Percentiles rank a stretch among this genome's conserved stretches.
Conservation (phyloP, 1,140 invertebrate genomes). For the Hyles vespertilio region DNA sequence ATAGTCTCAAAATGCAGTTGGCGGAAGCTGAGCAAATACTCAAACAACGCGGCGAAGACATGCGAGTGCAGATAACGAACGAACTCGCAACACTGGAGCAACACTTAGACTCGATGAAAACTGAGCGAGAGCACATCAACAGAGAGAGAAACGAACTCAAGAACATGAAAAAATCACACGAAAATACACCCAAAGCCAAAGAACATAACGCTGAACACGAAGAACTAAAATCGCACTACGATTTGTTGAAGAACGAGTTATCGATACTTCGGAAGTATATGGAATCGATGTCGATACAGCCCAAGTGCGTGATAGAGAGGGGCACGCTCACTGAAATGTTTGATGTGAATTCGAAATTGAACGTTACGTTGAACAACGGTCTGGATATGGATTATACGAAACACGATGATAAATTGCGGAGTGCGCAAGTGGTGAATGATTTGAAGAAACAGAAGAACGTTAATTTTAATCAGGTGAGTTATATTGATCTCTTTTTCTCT, state of each 20-base stretch:
- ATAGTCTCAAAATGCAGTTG: constrained; percentile 43
- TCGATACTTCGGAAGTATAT: constrained; percentile 38
- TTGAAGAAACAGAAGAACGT: constrained; percentile 62
- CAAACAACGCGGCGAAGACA: constrained; percentile 45
- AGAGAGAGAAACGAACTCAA: constrained; percentile 43
- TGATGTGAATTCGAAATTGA: constrained; percentile 13
- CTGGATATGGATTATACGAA: constrained; percentile 22
- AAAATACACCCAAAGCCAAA: constrained; percentile 20
- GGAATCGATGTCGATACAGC: constrained; percentile 25
- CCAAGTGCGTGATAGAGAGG: constrained; percentile 41
- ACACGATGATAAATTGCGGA: constrained; percentile 27
- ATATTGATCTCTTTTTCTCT: too few species aligned
- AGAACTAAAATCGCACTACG: constrained; percentile 32
- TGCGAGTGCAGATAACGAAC: constrained; percentile 51
- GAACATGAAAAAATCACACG: constrained; percentile 28
- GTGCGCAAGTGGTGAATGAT: constrained; percentile 51
- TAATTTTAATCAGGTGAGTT: constrained; percentile 56
- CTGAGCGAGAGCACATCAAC: constrained; percentile 49
- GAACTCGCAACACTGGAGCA: constrained; percentile 44
- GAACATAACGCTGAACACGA: constrained; percentile 29
- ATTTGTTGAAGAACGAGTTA: constrained; percentile 44
- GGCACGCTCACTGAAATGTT: constrained; percentile 32
- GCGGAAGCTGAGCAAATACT: constrained; percentile 46
- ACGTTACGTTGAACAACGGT: constrained; percentile 41
- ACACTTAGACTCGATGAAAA: constrained; percentile 43